Evolutionary conservation across 1,140 invertebrate genomes (phyloP).

Genomic region (Hycleus phaleratus): DNA sequence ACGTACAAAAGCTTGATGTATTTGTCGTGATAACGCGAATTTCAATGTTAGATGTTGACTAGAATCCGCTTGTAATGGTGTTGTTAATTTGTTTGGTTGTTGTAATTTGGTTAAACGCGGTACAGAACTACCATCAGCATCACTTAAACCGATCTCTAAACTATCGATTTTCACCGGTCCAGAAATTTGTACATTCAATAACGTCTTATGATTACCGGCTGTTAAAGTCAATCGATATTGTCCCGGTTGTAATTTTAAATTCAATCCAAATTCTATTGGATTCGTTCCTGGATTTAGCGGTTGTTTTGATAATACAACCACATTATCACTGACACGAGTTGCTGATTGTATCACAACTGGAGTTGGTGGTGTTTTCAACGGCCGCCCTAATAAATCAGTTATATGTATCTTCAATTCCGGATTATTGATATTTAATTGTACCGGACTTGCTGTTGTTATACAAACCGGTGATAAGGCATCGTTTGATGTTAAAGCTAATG

Average conservation of each 20-base stretch:
- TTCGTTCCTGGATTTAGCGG: slow-evolving; percentile 44
- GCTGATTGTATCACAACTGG: slow-evolving; percentile 69
- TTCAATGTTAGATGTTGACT: slow-evolving; percentile 84
- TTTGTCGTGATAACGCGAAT: slow-evolving; percentile 69
- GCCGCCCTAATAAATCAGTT: slow-evolving; percentile 76
- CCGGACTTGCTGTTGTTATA: slow-evolving; percentile 66
- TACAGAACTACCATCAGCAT: slow-evolving; percentile 78
- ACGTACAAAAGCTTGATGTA: slow-evolving; percentile 90
- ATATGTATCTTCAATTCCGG: slow-evolving; percentile 69
- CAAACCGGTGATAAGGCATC: slow-evolving; percentile 43
- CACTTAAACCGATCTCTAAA: slow-evolving; percentile 82
- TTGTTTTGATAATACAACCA: slow-evolving; percentile 64
- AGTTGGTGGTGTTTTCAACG: slow-evolving; percentile 53
- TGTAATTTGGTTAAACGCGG: slow-evolving; percentile 67
- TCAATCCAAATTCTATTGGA: slow-evolving; percentile 66
- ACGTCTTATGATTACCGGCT: slow-evolving; percentile 58
- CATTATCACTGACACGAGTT: slow-evolving; percentile 63
- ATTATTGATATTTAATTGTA: slow-evolving; percentile 60
- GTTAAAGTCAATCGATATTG: slow-evolving; percentile 75
- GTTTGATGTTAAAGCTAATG: slow-evolving; percentile 44
- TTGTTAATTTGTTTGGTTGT: slow-evolving; percentile 62
- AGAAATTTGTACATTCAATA: slow-evolving; percentile 64
- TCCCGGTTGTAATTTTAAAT: slow-evolving; percentile 75
- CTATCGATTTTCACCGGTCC: slow-evolving; percentile 65
- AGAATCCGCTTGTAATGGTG: slow-evolving; percentile 70